These are phyloP conservation scores for Podabrus alpinus DNA, from an alignment of 2,888 invertebrate species.

Conservation along the genomic window DNA sequence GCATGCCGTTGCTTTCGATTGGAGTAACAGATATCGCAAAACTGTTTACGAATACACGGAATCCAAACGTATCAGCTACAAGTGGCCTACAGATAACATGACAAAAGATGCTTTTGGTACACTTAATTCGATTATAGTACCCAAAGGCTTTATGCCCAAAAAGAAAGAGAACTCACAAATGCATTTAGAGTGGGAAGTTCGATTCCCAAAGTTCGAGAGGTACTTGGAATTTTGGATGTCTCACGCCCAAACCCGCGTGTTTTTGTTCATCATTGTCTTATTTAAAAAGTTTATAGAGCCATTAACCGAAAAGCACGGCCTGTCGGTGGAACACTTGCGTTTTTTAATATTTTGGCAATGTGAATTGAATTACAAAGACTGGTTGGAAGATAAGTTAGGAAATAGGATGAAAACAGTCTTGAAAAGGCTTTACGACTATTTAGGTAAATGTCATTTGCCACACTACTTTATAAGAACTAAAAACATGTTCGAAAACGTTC, in stretches of 20 bases:
- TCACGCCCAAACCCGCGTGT: slow-evolving; percentile 72
- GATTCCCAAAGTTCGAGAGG: slow-evolving; percentile 77
- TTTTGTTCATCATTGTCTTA: slow-evolving; percentile 69
- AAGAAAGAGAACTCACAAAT: slow-evolving; percentile 58
- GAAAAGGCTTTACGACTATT: slow-evolving; percentile 63
- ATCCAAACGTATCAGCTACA: slow-evolving; percentile 57
- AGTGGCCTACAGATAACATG: slow-evolving; percentile 73
- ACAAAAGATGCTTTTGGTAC: slow-evolving; percentile 63
- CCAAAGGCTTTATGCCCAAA: slow-evolving; percentile 70
- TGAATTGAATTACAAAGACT: slow-evolving; percentile 68
- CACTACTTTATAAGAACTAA: slow-evolving; percentile 74
- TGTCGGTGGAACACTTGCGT: slow-evolving; percentile 73
- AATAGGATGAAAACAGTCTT: slow-evolving; percentile 68
- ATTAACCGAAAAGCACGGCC: slow-evolving; percentile 64
- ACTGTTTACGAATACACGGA: slow-evolving; percentile 61
- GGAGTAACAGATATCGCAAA: slow-evolving; percentile 65
- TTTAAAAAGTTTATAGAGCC: slow-evolving; percentile 75
- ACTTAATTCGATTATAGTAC: slow-evolving; percentile 72
- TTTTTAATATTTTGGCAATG: slow-evolving; percentile 79
- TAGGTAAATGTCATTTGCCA: slow-evolving; percentile 65
- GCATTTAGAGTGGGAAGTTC: slow-evolving; percentile 76
- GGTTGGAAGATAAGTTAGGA: slow-evolving; percentile 77
- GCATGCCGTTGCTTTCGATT: slow-evolving; percentile 69
- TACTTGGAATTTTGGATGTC: slow-evolving; percentile 74
- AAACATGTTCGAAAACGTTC: slow-evolving; percentile 75